These are phyloP conservation scores for Myodes glareolus DNA, from an alignment of 2,113 vertebrate species.

Conservation along the genomic window DNA sequence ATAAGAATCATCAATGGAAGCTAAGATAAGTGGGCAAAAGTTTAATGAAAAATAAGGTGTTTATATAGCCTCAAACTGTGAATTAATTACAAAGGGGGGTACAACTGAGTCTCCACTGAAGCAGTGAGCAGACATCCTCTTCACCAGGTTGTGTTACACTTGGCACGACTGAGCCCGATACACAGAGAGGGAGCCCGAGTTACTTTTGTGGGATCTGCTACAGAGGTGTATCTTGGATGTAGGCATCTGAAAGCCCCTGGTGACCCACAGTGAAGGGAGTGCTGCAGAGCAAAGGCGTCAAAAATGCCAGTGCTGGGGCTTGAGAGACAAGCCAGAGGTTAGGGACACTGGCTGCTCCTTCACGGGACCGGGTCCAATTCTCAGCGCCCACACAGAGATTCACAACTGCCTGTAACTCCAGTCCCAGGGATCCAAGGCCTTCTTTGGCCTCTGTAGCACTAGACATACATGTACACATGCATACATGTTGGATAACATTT, in stretches of 20 bases:
- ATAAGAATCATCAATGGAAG: constrained; percentile 53
- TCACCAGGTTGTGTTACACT: fast-evolving
- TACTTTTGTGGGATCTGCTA: neutral
- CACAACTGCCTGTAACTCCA: neutral
- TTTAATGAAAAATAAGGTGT: constrained; percentile 40
- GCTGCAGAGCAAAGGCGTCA: neutral
- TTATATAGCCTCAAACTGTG: neutral
- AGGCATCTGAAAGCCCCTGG: neutral
- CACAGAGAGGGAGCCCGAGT: neutral
- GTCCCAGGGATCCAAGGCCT: neutral
- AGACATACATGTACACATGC: neutral
- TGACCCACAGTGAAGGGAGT: neutral
- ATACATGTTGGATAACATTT: neutral
- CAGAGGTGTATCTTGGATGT: neutral
- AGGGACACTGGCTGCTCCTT: neutral
- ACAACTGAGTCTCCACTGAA: neutral
- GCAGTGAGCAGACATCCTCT: neutral
- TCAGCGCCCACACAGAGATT: neutral
- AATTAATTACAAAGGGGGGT: neutral
- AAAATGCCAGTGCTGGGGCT: too few relatives aligned
- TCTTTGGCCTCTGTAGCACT: neutral
- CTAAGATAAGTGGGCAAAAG: constrained; percentile 14
- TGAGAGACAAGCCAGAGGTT: neutral
- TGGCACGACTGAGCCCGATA: fast-evolving
- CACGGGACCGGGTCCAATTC: neutral